Conservation (phyloP, 2,888 invertebrate genomes). For the Apamea crenata region DNA sequence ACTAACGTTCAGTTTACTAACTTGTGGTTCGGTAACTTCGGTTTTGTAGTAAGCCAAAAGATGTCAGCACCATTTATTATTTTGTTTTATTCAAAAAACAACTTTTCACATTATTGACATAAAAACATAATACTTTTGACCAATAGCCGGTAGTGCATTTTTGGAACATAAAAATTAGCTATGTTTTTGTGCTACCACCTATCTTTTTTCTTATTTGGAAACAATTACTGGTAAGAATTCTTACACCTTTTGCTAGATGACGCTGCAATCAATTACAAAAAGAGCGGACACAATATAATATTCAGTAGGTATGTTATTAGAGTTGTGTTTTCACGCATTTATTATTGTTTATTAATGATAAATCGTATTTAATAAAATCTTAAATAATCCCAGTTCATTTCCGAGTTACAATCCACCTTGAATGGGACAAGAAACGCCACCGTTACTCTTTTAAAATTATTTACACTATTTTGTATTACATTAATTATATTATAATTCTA, state of each 20-base stretch:
- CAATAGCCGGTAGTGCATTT: not conserved
- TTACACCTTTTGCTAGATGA: slow-evolving; percentile 9
- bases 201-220: not conserved
- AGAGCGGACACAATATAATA: not conserved
- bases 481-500: too few species aligned
- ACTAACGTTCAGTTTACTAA: not conserved
- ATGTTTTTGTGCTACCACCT: slow-evolving; percentile 6
- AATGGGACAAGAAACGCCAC: too few species aligned
- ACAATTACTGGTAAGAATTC: not conserved
- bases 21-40: not conserved
- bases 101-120: not conserved
- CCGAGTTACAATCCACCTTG: too few species aligned
- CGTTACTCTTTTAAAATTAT: too few species aligned
- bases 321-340: not conserved
- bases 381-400: too few species aligned
- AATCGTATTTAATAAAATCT: not conserved
- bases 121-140: not conserved
- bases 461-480: too few species aligned
- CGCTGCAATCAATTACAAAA: not conserved
- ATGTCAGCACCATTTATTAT: not conserved
- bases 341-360: not conserved
- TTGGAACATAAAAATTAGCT: too few species aligned
- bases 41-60: not conserved
- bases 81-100: too few species aligned
- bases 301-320: not conserved